These are phyloP conservation scores for Apodemia zela DNA, from an alignment of 2,888 invertebrate species.

Conservation along the genomic window DNA sequence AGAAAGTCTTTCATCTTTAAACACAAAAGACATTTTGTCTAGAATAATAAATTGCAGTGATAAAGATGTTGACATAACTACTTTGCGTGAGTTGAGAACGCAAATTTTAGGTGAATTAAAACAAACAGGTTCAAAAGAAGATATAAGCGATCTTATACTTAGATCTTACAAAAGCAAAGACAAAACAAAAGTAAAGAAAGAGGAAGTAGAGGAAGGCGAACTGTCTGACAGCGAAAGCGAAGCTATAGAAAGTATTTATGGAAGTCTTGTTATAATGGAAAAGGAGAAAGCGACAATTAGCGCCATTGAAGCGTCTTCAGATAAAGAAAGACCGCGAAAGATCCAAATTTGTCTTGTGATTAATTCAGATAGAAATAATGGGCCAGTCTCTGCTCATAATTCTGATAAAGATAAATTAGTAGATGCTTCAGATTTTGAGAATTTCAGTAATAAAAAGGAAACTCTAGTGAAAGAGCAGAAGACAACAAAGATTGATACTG, in stretches of 20 bases:
- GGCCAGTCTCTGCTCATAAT: slow-evolving; percentile 21
- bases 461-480: not conserved
- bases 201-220: slow-evolving; percentile 70
- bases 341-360: slow-evolving; percentile 61
- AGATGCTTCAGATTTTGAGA: slow-evolving; percentile 52
- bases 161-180: slow-evolving; percentile 58
- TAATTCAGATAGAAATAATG: slow-evolving; percentile 44
- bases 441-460: slow-evolving; percentile 37
- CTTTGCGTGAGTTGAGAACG: slow-evolving; percentile 65
- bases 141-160: slow-evolving; percentile 67
- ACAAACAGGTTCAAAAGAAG: slow-evolving; percentile 63
- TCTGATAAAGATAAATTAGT: slow-evolving; percentile 22
- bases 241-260: slow-evolving; percentile 65
- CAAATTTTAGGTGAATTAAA: slow-evolving; percentile 73
- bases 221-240: slow-evolving; percentile 72
- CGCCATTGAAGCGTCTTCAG: slow-evolving; percentile 33
- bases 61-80: slow-evolving; percentile 69
- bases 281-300: slow-evolving; percentile 37
- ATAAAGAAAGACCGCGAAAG: slow-evolving; percentile 49
- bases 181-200: slow-evolving; percentile 33
- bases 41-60: slow-evolving; percentile 68
- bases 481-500: not conserved
- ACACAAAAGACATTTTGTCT: slow-evolving; percentile 64
- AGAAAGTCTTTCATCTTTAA: slow-evolving; percentile 60
- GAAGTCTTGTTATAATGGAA: slow-evolving; percentile 54